These are phyloP conservation scores for Fregata magnificens DNA, from an alignment of 2,113 vertebrate genomes.

Conservation along the genomic window DNA sequence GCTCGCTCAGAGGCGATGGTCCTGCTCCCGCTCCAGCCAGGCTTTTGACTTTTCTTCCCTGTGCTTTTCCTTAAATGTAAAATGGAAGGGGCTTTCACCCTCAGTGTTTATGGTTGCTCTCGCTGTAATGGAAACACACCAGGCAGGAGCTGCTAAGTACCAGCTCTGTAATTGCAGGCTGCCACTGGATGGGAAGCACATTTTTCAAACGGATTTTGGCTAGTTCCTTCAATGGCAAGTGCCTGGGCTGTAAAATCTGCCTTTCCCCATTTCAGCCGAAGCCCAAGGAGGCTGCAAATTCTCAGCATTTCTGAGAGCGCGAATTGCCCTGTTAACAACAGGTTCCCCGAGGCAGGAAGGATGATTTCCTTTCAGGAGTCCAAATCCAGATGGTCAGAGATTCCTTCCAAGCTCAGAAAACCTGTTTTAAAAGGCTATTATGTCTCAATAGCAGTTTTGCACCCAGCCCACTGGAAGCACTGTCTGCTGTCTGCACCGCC, in stretches of 20 bases:
- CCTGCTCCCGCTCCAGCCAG: background rate
- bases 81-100: background rate
- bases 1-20: background rate
- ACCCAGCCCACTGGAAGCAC: background rate
- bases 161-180: background rate
- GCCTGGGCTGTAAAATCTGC: background rate
- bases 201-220: background rate
- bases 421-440: slow-evolving; percentile 17
- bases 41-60: background rate
- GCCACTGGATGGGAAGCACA: background rate
- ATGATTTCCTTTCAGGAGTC: slow-evolving; percentile 38
- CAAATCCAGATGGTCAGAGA: slow-evolving; percentile 43
- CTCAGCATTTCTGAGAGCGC: background rate
- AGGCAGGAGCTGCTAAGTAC: background rate
- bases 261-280: background rate
- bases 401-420: slow-evolving; percentile 29
- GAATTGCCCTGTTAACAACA: background rate
- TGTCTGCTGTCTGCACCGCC: background rate
- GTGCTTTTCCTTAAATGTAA: background rate
- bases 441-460: background rate
- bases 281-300: background rate
- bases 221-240: background rate
- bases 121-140: background rate
- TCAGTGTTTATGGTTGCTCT: background rate
- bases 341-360: background rate